These are phyloP conservation scores for Pterobdella sp. DNA, from an alignment of 2,888 invertebrate genomes.

Conservation along the genomic window DNA sequence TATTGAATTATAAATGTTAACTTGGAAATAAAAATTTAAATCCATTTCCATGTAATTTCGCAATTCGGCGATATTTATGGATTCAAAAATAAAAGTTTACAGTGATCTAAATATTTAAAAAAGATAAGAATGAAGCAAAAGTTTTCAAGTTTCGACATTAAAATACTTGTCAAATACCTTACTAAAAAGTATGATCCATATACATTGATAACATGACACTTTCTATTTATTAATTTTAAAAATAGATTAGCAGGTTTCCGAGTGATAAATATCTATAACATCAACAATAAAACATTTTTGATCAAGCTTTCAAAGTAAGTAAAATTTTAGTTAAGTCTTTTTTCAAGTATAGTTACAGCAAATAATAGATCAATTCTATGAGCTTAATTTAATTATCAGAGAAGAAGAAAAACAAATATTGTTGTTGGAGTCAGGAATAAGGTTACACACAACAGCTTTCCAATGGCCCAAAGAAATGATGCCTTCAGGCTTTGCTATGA, in stretches of 20 bases:
- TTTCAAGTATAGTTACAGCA: neutral
- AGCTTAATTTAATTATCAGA: neutral
- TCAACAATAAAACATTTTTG: slow-evolving; percentile 90
- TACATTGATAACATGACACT: neutral
- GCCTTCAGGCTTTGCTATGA: slow-evolving; percentile 95
- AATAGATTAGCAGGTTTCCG: slow-evolving; percentile 70
- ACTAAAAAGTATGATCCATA: slow-evolving; percentile 61
- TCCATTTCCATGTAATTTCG: too few species aligned
- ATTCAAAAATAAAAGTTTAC: too few species aligned
- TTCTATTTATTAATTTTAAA: slow-evolving; percentile 25
- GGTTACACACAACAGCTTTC: slow-evolving; percentile 86
- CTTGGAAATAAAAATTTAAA: too few species aligned
- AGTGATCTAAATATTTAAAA: neutral
- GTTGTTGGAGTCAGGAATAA: slow-evolving; percentile 82
- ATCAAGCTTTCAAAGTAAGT: slow-evolving; percentile 60
- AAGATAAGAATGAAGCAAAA: slow-evolving; percentile 71
- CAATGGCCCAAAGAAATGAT: slow-evolving; percentile 97
- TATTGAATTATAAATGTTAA: too few species aligned
- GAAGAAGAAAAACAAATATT: slow-evolving; percentile 75
- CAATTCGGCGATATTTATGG: too few species aligned
- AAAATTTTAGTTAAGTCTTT: neutral
- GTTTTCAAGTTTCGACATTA: slow-evolving; percentile 85
- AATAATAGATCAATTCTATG: neutral
- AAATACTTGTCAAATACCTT: slow-evolving; percentile 77
- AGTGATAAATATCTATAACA: slow-evolving; percentile 92